Conservation (phyloP, 2,797 vertebrate genomes). For the Danio tinwini region DNA sequence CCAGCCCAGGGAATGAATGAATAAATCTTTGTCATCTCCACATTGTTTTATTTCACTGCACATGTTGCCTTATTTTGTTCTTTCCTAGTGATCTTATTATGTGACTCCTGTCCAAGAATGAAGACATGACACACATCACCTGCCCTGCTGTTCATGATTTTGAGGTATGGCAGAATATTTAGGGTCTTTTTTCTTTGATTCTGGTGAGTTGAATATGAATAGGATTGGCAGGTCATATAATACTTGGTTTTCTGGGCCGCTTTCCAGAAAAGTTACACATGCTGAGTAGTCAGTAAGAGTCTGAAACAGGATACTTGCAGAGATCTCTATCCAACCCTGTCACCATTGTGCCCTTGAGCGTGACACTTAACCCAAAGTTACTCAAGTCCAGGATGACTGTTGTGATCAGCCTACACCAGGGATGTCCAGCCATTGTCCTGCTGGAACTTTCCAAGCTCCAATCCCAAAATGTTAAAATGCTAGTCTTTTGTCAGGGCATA, state of each 20-base stretch:
- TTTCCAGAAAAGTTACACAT: conserved; percentile 14
- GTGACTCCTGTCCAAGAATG: not conserved
- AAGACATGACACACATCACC: not conserved
- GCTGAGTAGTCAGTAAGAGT: conserved; percentile 20
- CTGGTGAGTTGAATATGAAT: conserved; percentile 10
- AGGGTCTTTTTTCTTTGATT: conserved; percentile 24
- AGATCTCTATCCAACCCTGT: conserved; percentile 21
- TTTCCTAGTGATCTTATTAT: conserved; percentile 14
- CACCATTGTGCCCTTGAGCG: conserved; percentile 25
- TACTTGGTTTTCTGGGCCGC: conserved; percentile 9
- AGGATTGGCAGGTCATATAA: not conserved
- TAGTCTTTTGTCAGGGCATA: no score
- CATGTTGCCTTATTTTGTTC: not conserved
- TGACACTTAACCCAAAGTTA: not conserved
- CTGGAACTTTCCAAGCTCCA: not conserved
- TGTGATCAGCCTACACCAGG: not conserved
- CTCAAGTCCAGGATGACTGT: not conserved
- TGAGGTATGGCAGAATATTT: conserved; percentile 62
- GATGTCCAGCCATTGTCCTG: not conserved
- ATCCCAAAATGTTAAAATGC: no score
- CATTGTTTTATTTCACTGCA: not conserved
- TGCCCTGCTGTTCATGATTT: not conserved
- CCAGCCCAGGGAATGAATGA: conserved; percentile 7
- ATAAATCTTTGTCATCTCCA: not conserved
- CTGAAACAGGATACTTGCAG: conserved; percentile 30